Percentiles rank a stretch among this genome's conserved stretches.
These are phyloP conservation scores for Oncorhynchus tshawytscha DNA, from an alignment of 2,113 vertebrate genomes.

Conservation along the genomic window DNA sequence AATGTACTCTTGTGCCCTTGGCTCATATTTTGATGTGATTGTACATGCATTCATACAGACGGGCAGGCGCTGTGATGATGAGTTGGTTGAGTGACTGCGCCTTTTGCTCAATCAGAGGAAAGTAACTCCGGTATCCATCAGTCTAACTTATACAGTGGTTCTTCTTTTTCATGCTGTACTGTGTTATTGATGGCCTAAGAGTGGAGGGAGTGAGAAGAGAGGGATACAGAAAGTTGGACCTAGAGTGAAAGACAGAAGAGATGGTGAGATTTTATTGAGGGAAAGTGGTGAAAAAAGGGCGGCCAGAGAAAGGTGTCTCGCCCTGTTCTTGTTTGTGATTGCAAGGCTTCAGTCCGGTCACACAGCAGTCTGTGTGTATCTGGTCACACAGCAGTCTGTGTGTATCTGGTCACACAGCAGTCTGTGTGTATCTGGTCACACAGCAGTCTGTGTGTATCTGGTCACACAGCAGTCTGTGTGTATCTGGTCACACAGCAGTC, in stretches of 20 bases:
- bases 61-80: neutral
- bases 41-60: neutral
- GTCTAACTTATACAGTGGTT: neutral
- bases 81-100: neutral
- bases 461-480: no score
- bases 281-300: neutral
- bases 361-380: slow-evolving; percentile 11
- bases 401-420: neutral
- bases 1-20: slow-evolving; percentile 37
- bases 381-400: neutral
- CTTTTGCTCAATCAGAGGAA: no score
- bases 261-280: neutral
- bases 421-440: no score
- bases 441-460: no score
- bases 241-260: slow-evolving; percentile 7
- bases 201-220: slow-evolving; percentile 14
- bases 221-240: slow-evolving; percentile 40
- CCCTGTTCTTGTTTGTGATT: neutral
- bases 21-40: slow-evolving; percentile 3
- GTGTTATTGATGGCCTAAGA: neutral
- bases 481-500: no score
- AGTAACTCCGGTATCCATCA: neutral
- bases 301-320: neutral
- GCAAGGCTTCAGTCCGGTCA: neutral
- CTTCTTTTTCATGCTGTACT: neutral